Evolutionary conservation across 2,113 vertebrate genomes (phyloP).

Genomic region (Eulemur macaco): DNA sequence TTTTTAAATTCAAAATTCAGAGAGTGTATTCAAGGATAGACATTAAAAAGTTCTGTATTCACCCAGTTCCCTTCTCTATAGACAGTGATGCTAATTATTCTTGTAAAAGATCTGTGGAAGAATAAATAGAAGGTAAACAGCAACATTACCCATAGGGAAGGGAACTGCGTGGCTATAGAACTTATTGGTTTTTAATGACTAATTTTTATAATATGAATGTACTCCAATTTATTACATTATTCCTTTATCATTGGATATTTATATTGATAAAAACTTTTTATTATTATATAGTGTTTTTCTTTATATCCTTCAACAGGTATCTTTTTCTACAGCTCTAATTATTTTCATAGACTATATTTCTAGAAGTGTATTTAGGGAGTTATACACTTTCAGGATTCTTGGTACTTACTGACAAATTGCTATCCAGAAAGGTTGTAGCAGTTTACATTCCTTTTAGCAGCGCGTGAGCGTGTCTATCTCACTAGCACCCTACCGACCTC

Average conservation of each 20-base stretch:
- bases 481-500: background rate
- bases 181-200: background rate
- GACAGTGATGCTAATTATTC: background rate
- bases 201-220: background rate
- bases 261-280: background rate
- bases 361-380: background rate
- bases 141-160: background rate
- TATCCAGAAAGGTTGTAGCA: background rate
- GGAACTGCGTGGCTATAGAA: background rate
- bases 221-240: background rate
- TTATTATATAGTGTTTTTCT: background rate
- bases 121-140: conserved; percentile 14
- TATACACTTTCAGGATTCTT: background rate
- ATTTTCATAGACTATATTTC: background rate
- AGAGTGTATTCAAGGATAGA: background rate
- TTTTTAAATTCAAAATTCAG: background rate
- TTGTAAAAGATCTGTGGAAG: background rate
- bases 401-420: background rate
- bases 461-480: background rate
- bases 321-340: background rate
- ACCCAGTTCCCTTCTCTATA: background rate
- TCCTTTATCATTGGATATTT: background rate
- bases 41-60: background rate
- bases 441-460: background rate
- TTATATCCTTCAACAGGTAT: background rate